Percentiles rank a stretch among this genome's conserved stretches.
Evolutionary conservation across 2,797 vertebrate genomes (phyloP).

Genomic region (Geotrypetes seraphini): DNA sequence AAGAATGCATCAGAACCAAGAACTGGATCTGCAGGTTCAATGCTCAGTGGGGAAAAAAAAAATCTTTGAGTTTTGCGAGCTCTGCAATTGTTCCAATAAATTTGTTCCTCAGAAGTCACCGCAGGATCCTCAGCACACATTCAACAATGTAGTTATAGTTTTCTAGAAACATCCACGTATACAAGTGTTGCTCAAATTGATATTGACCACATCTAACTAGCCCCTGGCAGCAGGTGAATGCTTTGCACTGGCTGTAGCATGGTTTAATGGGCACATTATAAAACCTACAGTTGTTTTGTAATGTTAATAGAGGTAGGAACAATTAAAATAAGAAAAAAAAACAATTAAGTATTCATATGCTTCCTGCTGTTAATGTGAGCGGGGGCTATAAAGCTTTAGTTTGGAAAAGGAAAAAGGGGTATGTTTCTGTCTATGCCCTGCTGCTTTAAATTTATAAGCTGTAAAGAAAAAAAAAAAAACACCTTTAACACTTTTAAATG

Average conservation of each 20-base stretch:
- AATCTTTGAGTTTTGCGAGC: conserved; percentile 12
- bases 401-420: conserved; percentile 13
- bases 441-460: conserved; percentile 11
- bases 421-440: conserved; percentile 6
- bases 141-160: conserved; percentile 60
- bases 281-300: conserved; percentile 32
- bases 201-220: conserved; percentile 28
- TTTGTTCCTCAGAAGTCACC: conserved; percentile 18
- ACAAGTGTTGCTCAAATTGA: conserved; percentile 51
- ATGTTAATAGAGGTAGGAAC: conserved; percentile 34
- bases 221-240: too few species aligned
- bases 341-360: conserved; percentile 26
- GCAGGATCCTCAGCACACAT: conserved; percentile 38
- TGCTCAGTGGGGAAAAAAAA: too few species aligned
- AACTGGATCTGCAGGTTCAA: too few species aligned
- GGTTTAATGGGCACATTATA: conserved; percentile 28
- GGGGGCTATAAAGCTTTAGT: conserved; percentile 11
- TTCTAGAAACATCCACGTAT: conserved; percentile 52
- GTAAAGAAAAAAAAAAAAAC: neutral
- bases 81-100: conserved; percentile 12
- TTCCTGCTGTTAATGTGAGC: neutral
- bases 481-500: neutral
- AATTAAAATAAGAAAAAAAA: too few species aligned
- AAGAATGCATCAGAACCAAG: too few species aligned
- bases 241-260: too few species aligned